phyloP scores from a whole-genome alignment of 2,888 invertebrate species.

The Lithosia quadra region DNA sequence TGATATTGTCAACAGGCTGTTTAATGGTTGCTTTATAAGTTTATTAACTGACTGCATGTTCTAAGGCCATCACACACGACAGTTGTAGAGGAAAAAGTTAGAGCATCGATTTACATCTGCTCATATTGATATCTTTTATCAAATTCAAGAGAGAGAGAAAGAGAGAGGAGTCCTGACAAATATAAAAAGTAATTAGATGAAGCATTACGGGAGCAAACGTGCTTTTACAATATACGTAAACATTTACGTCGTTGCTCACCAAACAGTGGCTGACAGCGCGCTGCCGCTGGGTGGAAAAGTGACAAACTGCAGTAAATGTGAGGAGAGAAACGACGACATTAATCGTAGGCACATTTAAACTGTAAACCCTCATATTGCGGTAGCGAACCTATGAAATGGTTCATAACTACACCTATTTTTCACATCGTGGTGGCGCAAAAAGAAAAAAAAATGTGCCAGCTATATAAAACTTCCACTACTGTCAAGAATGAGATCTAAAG shows the following conservation, averaged over 20 bases:
- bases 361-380: not conserved
- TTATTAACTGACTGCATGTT: conserved; percentile 12
- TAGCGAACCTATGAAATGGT: not conserved
- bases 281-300: not conserved
- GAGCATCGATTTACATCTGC: not conserved
- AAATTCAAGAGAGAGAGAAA: not conserved
- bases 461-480: not conserved
- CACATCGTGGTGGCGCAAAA: not conserved
- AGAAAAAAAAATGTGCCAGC: not conserved
- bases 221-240: not conserved
- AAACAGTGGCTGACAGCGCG: not conserved
- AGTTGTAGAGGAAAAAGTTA: no score
- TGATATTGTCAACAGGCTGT: conserved; percentile 32
- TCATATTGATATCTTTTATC: not conserved
- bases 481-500: not conserved
- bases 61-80: not conserved
- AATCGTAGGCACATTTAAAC: not conserved
- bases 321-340: not conserved
- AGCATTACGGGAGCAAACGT: not conserved
- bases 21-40: conserved; percentile 28
- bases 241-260: not conserved
- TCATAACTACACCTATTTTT: not conserved
- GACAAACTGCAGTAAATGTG: conserved; percentile 2
- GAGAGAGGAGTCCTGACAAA: not conserved
- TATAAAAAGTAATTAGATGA: not conserved